These are phyloP conservation scores for Pseudomyrmex cubaensis DNA, from an alignment of 1,140 invertebrate genomes.

Conservation along the genomic window DNA sequence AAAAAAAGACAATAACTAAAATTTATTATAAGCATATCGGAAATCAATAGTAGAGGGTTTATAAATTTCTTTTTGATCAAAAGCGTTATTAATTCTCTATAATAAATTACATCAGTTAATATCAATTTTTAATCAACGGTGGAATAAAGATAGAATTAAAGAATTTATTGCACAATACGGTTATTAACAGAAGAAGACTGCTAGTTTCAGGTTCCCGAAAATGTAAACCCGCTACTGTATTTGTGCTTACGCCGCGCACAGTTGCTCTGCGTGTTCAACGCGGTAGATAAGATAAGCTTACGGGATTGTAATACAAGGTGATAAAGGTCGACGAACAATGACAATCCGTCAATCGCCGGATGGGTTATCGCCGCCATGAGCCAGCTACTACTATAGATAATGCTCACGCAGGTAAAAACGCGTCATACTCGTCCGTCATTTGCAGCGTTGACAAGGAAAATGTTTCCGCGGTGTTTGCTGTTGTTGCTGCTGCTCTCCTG, in stretches of 20 bases:
- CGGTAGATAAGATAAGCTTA: slow-evolving; percentile 57
- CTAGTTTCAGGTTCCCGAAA: background rate
- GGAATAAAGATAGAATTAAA: too few species aligned
- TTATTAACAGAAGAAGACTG: background rate
- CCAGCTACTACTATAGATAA: slow-evolving; percentile 36
- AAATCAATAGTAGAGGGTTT: too few species aligned
- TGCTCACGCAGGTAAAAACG: slow-evolving; percentile 28
- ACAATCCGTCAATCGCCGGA: slow-evolving; percentile 57
- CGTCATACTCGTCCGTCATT: slow-evolving; percentile 3
- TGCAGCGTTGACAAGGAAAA: slow-evolving; percentile 43
- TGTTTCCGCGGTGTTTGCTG: slow-evolving; percentile 41
- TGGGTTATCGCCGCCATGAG: slow-evolving; percentile 52
- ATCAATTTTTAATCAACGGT: too few species aligned
- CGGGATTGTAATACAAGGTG: background rate
- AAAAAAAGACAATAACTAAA: too few species aligned
- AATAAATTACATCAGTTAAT: too few species aligned
- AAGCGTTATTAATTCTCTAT: too few species aligned
- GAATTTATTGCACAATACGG: too few species aligned
- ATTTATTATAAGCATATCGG: too few species aligned
- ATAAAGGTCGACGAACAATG: slow-evolving; percentile 51
- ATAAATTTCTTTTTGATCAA: too few species aligned
- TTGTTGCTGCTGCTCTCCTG: slow-evolving; percentile 21
- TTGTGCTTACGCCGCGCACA: background rate
- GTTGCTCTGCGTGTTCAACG: slow-evolving; percentile 2
- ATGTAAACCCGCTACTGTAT: background rate